Evolutionary conservation across 2,797 vertebrate genomes (phyloP).

Genomic region (Aulostomus chinensis): DNA sequence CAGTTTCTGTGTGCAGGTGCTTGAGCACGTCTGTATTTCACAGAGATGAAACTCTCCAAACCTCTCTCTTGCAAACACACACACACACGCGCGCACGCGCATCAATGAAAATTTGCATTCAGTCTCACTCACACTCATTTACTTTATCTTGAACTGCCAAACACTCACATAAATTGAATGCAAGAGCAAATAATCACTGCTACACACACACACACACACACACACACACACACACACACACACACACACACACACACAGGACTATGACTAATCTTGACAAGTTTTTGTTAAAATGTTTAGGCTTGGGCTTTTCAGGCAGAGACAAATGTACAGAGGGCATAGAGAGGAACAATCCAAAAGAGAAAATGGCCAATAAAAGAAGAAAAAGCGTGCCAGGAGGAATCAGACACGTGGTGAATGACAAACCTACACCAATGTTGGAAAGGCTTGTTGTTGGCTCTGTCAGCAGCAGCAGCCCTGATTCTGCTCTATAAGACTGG

Average conservation of each 20-base stretch:
- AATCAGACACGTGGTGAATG: no score
- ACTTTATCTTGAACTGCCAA: neutral
- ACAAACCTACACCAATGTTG: no score
- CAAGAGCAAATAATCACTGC: no score
- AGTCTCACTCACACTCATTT: slow-evolving; percentile 6
- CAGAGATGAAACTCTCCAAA: slow-evolving; percentile 29
- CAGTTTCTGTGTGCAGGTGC: slow-evolving; percentile 54
- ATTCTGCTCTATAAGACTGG: slow-evolving; percentile 11
- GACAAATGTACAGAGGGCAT: no score
- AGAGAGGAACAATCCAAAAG: no score
- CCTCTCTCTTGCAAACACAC: neutral
- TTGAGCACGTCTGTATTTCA: slow-evolving; percentile 59
- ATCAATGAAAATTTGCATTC: slow-evolving; percentile 3
- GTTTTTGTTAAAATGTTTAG: no score
- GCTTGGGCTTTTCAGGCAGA: no score
- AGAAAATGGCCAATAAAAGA: no score
- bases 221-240: neutral
- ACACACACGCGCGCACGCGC: neutral
- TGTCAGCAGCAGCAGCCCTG: slow-evolving; percentile 11
- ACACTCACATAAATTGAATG: neutral
- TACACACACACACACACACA: neutral
- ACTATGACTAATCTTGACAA: no score
- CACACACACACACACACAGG: neutral
- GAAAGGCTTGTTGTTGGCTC: neutral
- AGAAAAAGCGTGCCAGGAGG: no score